Evolutionary conservation across 2,113 vertebrate species (phyloP), one percentile per base, ranked within the genome.

Genomic region (Patagioenas fasciata): DNA sequence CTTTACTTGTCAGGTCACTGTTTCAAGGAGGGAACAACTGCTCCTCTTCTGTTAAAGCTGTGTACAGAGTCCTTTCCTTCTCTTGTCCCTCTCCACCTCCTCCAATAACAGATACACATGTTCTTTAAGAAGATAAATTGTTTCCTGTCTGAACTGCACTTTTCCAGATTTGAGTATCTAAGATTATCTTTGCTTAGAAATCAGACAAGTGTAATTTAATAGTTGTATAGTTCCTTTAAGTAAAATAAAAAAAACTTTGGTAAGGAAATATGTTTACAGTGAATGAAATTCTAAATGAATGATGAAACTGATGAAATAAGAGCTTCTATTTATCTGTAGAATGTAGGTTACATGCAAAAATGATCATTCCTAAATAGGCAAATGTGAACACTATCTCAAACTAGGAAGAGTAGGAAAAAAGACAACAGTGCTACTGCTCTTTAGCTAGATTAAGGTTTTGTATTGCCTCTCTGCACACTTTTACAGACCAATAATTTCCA

Each of bases 401-500:
- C 10, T 29, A 66, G 58, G 38, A 80, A 80, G n/a, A 88, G 58
- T 1, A 31, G 25, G 40, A 40, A 50, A n/a, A 83, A 66, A 3
- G 0, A 8, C 8, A 34, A 17, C 9, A 4, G 10, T 50, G 11
- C 26, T 91, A 7, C 31, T 71, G 25, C 25, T 42, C 18, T 77
- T 77, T 58, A 82, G n/a, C n/a, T 75, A 38, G 29, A n/a, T 61
- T 75, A 64, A 34, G 11, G 57, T 51, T 62, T 89, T 53, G 32
- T 65, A 47, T 66, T 80, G 18, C 51, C 94, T 90, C 67, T 94
- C 65, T 80, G 67, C 53, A 71, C 40, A 79, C 42, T 54, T 94
- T 91, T 83, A 71, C 34, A 61, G 38, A 31, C 47, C 34, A 83
- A 25, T 91, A 64, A 90, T 95, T 94, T 93, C 80, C 75, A 83